Evolutionary conservation across 1,140 invertebrate species (phyloP).

Genomic region (Bombus waltoni): DNA sequence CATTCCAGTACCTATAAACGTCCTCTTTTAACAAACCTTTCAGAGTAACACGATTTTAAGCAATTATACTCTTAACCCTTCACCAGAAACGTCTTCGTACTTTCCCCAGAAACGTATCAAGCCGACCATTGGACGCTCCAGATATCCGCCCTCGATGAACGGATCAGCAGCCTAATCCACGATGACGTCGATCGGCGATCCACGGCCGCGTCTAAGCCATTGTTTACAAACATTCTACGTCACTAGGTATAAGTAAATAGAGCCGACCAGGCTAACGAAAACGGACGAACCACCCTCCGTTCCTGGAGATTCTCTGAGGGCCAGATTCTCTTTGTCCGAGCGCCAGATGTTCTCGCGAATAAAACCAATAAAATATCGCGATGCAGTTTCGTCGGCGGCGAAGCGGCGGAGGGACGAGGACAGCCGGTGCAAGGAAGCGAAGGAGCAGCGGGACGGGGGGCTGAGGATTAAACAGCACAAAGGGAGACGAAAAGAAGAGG

Average conservation of each 20-base stretch:
- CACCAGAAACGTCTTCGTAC: not conserved
- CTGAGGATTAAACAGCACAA: conserved; percentile 72
- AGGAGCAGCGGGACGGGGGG: conserved; percentile 45
- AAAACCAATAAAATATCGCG: conserved; percentile 72
- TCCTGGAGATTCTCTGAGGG: conserved; percentile 64
- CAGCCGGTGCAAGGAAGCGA: conserved; percentile 27
- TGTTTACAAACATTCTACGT: conserved; percentile 70
- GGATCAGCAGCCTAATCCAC: not conserved
- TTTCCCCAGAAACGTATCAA: not conserved
- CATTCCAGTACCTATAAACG: not conserved
- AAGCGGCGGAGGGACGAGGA: conserved; percentile 34
- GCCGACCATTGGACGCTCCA: not conserved
- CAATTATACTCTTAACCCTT: not conserved
- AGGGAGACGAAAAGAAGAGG: conserved; percentile 62
- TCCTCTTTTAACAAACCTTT: not conserved
- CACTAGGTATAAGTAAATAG: conserved; percentile 64
- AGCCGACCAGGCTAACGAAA: conserved; percentile 13
- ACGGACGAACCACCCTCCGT: conserved; percentile 58
- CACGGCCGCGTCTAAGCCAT: conserved; percentile 32
- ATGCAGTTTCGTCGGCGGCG: conserved; percentile 34
- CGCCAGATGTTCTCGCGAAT: conserved; percentile 78
- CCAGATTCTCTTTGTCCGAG: conserved; percentile 73
- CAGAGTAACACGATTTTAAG: not conserved
- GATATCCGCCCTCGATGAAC: too few species aligned
- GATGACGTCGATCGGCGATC: not conserved